Percentiles rank a stretch among this genome's conserved stretches.
These are phyloP conservation scores for Sympetrum striolatum DNA, from an alignment of 2,888 invertebrate species.

Conservation along the genomic window DNA sequence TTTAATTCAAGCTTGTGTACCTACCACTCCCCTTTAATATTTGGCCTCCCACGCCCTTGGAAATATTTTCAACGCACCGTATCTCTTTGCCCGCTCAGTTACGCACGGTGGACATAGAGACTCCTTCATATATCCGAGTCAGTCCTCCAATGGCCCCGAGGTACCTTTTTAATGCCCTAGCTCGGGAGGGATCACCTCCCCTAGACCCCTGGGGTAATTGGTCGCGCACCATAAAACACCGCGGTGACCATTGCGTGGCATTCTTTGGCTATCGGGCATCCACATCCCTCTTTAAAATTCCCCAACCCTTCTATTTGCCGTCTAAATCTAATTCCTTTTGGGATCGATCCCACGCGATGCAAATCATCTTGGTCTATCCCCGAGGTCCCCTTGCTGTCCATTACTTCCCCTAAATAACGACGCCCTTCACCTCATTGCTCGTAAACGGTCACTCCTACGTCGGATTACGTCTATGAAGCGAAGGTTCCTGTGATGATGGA, in stretches of 20 bases:
- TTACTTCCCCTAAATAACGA: background rate
- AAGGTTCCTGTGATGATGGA: background rate
- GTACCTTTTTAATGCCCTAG: background rate
- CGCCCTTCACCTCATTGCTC: background rate
- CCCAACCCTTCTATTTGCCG: background rate
- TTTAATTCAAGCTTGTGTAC: background rate
- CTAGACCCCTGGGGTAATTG: background rate
- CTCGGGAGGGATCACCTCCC: background rate
- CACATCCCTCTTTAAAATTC: too few relatives aligned
- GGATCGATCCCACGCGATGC: background rate
- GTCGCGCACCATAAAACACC: constrained; percentile 24
- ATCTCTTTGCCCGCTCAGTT: background rate
- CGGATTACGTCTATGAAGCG: background rate
- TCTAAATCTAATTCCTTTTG: background rate
- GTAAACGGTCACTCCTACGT: background rate
- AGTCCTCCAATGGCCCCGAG: too few relatives aligned
- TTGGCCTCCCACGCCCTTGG: background rate
- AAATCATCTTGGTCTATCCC: background rate
- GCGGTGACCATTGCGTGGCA: background rate
- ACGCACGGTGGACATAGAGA: too few relatives aligned
- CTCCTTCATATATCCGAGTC: background rate
- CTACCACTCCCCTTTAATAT: background rate
- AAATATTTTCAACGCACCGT: background rate
- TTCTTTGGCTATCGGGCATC: too few relatives aligned
- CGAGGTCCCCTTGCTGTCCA: too few relatives aligned